Base-by-base conservation (phyloP, 2,888 invertebrate genomes). In the Exocentrus adspersus region DNA sequence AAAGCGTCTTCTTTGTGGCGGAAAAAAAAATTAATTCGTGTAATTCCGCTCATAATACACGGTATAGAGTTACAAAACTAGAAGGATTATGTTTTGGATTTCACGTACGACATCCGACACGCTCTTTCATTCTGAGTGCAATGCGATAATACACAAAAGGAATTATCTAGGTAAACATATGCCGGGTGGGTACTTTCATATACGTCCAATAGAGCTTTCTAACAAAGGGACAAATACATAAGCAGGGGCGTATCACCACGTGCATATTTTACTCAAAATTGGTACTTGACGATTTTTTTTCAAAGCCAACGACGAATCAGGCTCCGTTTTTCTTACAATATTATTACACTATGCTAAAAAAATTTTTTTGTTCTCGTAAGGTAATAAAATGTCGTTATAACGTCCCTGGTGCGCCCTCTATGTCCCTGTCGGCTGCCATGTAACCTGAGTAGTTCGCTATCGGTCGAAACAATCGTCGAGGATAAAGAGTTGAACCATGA, bases 371-470 rank as follows among this genome's bases (percentile, higher is more conserved):
- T n/a, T n/a, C n/a, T n/a, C n/a, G n/a, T n/a, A n/a, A n/a, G n/a
- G n/a, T n/a, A n/a, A n/a, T n/a, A n/a, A n/a, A n/a, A n/a, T n/a
- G n/a, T n/a, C n/a, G n/a, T n/a, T n/a, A n/a, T n/a, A n/a, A n/a
- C n/a, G n/a, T n/a, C n/a, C n/a, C n/a, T n/a, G n/a, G n/a, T n/a
- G n/a, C n/a, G n/a, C n/a, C n/a, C 6, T 30, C 60, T 48, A 67
- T 67, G 72, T 70, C 69, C 62, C 68, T 68, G 67, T 45, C 61
- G 67, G 69, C 74, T 69, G 64, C 72, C 72, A n/a, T 72, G 77
- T 73, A 77, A 77, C 70, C 70, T 41, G 74, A 77, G 74, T 73
- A 67, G 74, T 68, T 65, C 60, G 68, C 64, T 76, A 76, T 76
- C 75, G 67, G 65, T 61, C 69, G 67, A 74, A 75, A 75, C 74